These are phyloP conservation scores for Phrixothrix hirtus DNA, from an alignment of 2,888 invertebrate genomes.

Conservation along the genomic window DNA sequence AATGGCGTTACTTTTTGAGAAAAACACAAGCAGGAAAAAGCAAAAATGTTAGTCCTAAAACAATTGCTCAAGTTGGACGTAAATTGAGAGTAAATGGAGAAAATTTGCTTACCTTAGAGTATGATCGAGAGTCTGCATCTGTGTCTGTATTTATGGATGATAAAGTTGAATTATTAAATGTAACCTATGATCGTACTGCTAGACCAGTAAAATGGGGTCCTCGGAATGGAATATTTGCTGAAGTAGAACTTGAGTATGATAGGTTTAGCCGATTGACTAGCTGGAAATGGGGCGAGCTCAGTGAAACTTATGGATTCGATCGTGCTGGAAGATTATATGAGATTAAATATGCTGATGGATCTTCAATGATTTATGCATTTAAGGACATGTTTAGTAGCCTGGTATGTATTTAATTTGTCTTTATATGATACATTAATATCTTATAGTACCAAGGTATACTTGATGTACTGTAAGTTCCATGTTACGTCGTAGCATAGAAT, in stretches of 20 bases:
- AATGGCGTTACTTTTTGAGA: slow-evolving; percentile 92
- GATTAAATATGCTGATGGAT: slow-evolving; percentile 88
- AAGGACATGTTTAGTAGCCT: slow-evolving; percentile 88
- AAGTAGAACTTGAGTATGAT: slow-evolving; percentile 90
- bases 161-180: slow-evolving; percentile 80
- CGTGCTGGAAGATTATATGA: slow-evolving; percentile 86
- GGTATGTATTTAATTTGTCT: slow-evolving; percentile 50
- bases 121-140: slow-evolving; percentile 83
- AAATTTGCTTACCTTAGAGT: slow-evolving; percentile 87
- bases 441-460: too few relatives aligned
- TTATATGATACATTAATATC: not conserved
- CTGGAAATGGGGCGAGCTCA: slow-evolving; percentile 92
- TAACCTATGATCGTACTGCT: slow-evolving; percentile 84
- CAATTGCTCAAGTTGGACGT: slow-evolving; percentile 81
- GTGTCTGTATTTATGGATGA: slow-evolving; percentile 88
- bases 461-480: too few relatives aligned
- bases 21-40: slow-evolving; percentile 69
- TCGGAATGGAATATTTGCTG: slow-evolving; percentile 81
- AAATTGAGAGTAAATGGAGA: slow-evolving; percentile 89
- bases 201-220: slow-evolving; percentile 85
- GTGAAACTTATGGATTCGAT: slow-evolving; percentile 89
- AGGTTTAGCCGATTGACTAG: slow-evolving; percentile 84
- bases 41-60: slow-evolving; percentile 62
- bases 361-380: slow-evolving; percentile 88
- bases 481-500: too few relatives aligned